Evolutionary conservation across 2,888 invertebrate genomes (phyloP).

Genomic region (Charanyca ferruginea): DNA sequence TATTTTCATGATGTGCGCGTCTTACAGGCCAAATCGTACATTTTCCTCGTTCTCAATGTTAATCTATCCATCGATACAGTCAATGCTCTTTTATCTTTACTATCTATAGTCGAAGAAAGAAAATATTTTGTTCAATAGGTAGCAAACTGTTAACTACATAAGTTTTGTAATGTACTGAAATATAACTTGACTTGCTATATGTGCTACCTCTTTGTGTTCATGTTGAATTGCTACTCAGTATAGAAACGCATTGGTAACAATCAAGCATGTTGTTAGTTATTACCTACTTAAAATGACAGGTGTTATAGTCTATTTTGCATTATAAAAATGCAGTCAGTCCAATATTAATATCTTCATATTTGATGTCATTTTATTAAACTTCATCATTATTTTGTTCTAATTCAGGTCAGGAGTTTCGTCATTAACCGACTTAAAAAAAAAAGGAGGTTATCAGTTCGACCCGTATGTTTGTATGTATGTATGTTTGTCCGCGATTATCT

Average conservation of each 20-base stretch:
- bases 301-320: background rate
- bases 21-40: background rate
- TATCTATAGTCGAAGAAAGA: conserved; percentile 8
- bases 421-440: too few relatives aligned
- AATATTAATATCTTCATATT: background rate
- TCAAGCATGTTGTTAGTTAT: background rate
- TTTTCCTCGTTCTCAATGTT: background rate
- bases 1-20: background rate
- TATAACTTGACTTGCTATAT: background rate
- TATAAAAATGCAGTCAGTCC: background rate
- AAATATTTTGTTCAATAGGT: background rate
- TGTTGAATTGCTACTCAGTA: conserved; percentile 10
- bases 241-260: conserved; percentile 3
- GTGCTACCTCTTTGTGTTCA: background rate
- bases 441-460: too few relatives aligned
- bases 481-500: too few relatives aligned
- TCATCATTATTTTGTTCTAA: background rate
- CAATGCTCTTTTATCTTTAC: conserved; percentile 20
- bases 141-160: background rate
- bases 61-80: too few relatives aligned
- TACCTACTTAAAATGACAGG: conserved; percentile 15
- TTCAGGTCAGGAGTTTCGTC: too few relatives aligned
- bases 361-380: background rate
- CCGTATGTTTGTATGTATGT: too few relatives aligned
- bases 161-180: background rate